Evolutionary conservation across 2,888 invertebrate genomes (phyloP), one percentile per base, ranked within the genome.

Genomic region (Meteorus cinctellus): DNA sequence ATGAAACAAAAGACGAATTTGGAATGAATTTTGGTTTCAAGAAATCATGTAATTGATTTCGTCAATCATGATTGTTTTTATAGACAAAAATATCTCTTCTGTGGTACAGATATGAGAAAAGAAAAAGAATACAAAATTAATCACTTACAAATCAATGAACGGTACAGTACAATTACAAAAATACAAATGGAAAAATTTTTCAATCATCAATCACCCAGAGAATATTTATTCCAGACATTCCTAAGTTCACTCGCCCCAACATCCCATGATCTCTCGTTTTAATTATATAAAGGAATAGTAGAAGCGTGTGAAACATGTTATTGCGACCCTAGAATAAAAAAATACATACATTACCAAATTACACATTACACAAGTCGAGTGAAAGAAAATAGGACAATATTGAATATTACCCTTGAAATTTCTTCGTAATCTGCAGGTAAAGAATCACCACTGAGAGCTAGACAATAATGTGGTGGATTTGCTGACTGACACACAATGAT

Each of bases 291-390:
- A 97, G 88, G 88, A 97, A 95, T 84, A 97, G 92, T 83, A 97
- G 92, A 79, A 97, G 92, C 70, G 96, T 94, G 89, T 97, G 96
- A 88, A 97, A 95, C 85, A 97, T 90, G 91, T 97, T 97, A 91
- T 96, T 96, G 84, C 97, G 93, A 71, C 97, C 97, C 93, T 94
- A 87, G 79, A 91, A 91, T 72, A 81, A 76, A 77, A 80, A 74
- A 66, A 62, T 66, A 27, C 31, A 60, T 34, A 71, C 45, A 68
- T 41, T 62, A 70, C 19, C n/a, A n/a, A n/a, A n/a, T n/a, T n/a
- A n/a, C n/a, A n/a, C n/a, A n/a, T n/a, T n/a, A n/a, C 48, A 65
- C 12, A 41, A 65, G n/a, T 65, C 6, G 8, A 19, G 31, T 62
- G n/a, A 4, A 4, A 2, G 8, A 36, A 27, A 19, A 51, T 27